Evolutionary conservation across 2,113 vertebrate species (phyloP), one percentile per base, ranked within the genome.

Genomic region (Euleptes europaea): DNA sequence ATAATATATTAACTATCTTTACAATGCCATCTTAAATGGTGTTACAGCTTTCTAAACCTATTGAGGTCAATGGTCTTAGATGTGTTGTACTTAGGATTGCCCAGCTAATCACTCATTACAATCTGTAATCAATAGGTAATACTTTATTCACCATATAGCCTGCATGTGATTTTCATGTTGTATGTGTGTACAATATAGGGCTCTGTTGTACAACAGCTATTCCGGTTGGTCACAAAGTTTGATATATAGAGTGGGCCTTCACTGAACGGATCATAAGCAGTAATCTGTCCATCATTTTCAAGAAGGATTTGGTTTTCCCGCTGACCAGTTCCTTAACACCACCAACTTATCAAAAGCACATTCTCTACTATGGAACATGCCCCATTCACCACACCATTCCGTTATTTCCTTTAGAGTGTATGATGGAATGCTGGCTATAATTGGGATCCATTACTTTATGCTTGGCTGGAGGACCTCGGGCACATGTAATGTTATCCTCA

Each of bases 401-500:
- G 26, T 76, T 47, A 5, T 85, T 86, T 57, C 54, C n/a, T 83
- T 80, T 75, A 83, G 31, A 38, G 28, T 80, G 38, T 70, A 86
- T 3, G 4, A 17, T 91, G 28, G 40, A 93, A 91, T 83, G 70
- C n/a, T 87, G n/a, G 2, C 28, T 90, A 47, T 91, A 90, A 73
- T 79, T 88, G 47, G 44, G 28, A 72, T 84, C 84, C 84, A 63
- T 38, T 94, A 40, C 79, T 89, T 77, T 93, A 94, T 88, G 81
- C 93, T 82, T 92, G 90, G 90, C 86, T 26, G 51, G 86, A 85
- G 86, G 90, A 47, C n/a, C 76, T 85, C 76, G 73, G 76, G 84
- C 66, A 28, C 42, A 79, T 91, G 94, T 79, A 91, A 93, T 47
- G 57, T 47, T 92, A 89, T 88, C 87, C 78, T 86, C n/a, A 86